phyloP scores from a whole-genome alignment of 1,140 invertebrate genomes.

The Drosophila repleta region DNA sequence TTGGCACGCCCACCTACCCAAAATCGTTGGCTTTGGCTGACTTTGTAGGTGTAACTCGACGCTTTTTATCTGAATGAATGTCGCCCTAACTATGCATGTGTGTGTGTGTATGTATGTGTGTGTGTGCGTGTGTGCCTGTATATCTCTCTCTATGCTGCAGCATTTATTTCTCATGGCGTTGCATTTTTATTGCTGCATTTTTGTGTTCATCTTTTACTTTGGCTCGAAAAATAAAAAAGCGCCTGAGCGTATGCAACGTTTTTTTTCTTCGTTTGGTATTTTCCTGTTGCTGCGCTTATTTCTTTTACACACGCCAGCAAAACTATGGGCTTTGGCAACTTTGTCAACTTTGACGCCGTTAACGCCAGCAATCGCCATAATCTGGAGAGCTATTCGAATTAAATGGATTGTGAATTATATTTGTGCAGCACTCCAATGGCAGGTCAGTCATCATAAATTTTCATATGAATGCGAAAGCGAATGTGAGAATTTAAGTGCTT shows the following conservation, averaged over 20 bases:
- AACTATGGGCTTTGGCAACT: slow-evolving; percentile 30
- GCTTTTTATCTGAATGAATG: slow-evolving; percentile 77
- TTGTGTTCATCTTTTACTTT: slow-evolving; percentile 57
- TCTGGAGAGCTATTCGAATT: slow-evolving; percentile 55
- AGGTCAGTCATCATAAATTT: slow-evolving; percentile 31
- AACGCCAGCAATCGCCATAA: slow-evolving; percentile 12
- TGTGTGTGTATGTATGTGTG: slow-evolving; percentile 15
- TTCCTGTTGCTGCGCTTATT: background rate
- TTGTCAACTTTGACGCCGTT: slow-evolving; percentile 29
- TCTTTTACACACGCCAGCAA: slow-evolving; percentile 55
- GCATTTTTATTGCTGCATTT: slow-evolving; percentile 46
- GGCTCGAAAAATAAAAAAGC: slow-evolving; percentile 24
- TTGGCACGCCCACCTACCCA: background rate
- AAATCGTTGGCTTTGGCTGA: background rate
- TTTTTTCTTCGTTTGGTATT: slow-evolving; percentile 32
- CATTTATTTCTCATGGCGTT: slow-evolving; percentile 35
- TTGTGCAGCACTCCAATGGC: slow-evolving; percentile 36
- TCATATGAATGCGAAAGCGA: slow-evolving; percentile 21
- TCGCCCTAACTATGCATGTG: slow-evolving; percentile 23
- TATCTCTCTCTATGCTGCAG: slow-evolving; percentile 48
- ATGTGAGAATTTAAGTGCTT: slow-evolving; percentile 20
- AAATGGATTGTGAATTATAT: slow-evolving; percentile 70
- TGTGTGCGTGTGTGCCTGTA: slow-evolving; percentile 33
- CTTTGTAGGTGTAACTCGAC: slow-evolving; percentile 60
- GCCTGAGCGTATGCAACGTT: slow-evolving; percentile 68